phyloP scores from a whole-genome alignment of 2,888 invertebrate species.

The Pimpla rufipes region DNA sequence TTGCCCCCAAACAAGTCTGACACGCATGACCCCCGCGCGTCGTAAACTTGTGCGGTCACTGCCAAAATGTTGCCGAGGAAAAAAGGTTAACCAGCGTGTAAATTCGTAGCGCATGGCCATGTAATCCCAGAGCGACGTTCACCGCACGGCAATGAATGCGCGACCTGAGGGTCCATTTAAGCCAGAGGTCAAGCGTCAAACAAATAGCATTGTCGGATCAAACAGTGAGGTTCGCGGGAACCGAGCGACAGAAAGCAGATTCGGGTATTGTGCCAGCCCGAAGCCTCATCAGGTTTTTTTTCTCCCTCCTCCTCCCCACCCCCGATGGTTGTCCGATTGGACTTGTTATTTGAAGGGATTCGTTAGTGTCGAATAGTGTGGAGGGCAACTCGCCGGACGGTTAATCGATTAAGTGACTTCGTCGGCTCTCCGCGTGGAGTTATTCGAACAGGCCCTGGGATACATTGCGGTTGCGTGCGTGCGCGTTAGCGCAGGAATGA shows the following conservation, averaged over 20 bases:
- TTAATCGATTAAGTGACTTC: slow-evolving; percentile 30
- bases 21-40: no score
- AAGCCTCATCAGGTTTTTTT: slow-evolving; percentile 7
- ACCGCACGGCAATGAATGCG: slow-evolving; percentile 16
- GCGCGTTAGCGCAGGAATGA: slow-evolving; percentile 10
- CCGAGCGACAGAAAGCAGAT: slow-evolving; percentile 20
- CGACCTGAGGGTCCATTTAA: slow-evolving; percentile 9
- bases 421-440: not conserved
- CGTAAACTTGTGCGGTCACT: not conserved
- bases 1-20: no score
- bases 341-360: slow-evolving; percentile 44
- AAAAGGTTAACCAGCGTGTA: not conserved
- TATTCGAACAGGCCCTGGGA: not conserved
- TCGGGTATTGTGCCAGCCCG: slow-evolving; percentile 2
- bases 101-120: not conserved
- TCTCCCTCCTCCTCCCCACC: not conserved
- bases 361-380: slow-evolving; percentile 3
- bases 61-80: not conserved
- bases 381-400: not conserved
- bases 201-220: slow-evolving; percentile 25
- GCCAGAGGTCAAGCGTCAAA: slow-evolving; percentile 25
- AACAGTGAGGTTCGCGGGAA: not conserved
- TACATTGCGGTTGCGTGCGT: slow-evolving; percentile 1
- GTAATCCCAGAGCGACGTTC: not conserved
- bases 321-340: slow-evolving; percentile 17